Evolutionary conservation across 2,888 invertebrate species (phyloP).

Genomic region (Silvanus unidentatus): DNA sequence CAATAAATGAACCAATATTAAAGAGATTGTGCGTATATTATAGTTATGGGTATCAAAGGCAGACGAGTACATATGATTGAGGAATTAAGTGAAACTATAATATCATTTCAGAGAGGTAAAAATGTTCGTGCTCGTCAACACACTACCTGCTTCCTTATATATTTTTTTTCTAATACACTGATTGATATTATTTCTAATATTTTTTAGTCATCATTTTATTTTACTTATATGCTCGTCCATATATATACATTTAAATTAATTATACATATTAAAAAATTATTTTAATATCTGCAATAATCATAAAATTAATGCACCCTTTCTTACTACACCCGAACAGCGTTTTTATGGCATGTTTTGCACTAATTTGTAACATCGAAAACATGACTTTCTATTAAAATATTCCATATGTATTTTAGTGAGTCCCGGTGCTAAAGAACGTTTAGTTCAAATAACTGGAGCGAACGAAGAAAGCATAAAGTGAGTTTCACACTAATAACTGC

Average conservation of each 20-base stretch:
- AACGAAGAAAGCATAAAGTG: constrained; percentile 90
- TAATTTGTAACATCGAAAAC: no score
- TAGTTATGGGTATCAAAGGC: constrained; percentile 99
- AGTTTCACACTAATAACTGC: no score
- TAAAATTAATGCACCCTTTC: no score
- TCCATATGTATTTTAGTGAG: constrained; percentile 63
- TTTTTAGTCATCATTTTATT: constrained; percentile 6
- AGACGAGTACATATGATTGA: constrained; percentile 97
- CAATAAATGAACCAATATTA: no score
- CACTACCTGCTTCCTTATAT: constrained; percentile 6
- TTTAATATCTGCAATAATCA: no score
- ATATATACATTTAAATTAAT: no score
- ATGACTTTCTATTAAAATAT: no score
- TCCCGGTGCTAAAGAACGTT: constrained; percentile 89
- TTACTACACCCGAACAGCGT: no score
- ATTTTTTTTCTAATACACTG: constrained; percentile 2
- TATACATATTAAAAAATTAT: no score
- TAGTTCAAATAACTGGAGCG: constrained; percentile 92
- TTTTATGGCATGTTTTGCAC: no score
- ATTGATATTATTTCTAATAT: neutral
- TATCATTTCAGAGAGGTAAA: constrained; percentile 98
- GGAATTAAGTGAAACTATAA: constrained; percentile 96
- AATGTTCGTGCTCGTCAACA: constrained; percentile 21
- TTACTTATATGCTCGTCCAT: no score
- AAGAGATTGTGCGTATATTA: constrained; percentile 41